Evolutionary conservation across 2,888 invertebrate genomes (phyloP), one percentile per base, ranked within the genome.

Genomic region (Brenthis hecate): DNA sequence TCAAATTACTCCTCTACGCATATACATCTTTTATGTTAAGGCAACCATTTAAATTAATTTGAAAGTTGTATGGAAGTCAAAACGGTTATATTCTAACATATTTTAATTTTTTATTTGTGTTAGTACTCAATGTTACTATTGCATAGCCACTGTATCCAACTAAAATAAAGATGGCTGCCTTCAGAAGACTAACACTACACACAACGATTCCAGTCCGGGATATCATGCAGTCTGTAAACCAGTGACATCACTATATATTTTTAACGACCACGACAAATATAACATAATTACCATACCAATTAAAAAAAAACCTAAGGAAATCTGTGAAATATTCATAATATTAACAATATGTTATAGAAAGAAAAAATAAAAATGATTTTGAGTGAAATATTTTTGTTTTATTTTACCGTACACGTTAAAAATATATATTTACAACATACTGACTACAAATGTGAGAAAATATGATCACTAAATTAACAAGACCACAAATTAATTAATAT

Each of bases 381-480:
- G 8, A 43, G 11, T 43, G 36, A 43, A 43, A 43, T 43, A 43
- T 43, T 43, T 8, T 43, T 43, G 3, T 43, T 43, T 43, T 43
- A 43, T 43, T 43, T 61, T 13, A 47, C 56, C 55, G 54, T 53
- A 47, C n/a, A 16, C 50, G 48, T 56, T 51, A 65, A 65, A 60
- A 56, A 36, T 70, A 70, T 56, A 50, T 13, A 23, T 48, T 48
- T 28, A 48, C 23, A 61, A 11, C 13, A 61, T 13, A 61, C 14
- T 16, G 53, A 23, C n/a, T 51, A 60, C 36, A 1, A 56, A 47
- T 43, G 2, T 56, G 14, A 65, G 14, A 53, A 36, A 56, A 51
- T 36, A 43, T 14, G n/a, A 58, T 53, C 23, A 66, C 19, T 63
- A 14, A 13, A 47, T 66, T 23, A 60, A 70, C 61, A 65, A 67